These are phyloP conservation scores for Plagiodera versicolora DNA, from an alignment of 2,888 invertebrate genomes.

Conservation along the genomic window DNA sequence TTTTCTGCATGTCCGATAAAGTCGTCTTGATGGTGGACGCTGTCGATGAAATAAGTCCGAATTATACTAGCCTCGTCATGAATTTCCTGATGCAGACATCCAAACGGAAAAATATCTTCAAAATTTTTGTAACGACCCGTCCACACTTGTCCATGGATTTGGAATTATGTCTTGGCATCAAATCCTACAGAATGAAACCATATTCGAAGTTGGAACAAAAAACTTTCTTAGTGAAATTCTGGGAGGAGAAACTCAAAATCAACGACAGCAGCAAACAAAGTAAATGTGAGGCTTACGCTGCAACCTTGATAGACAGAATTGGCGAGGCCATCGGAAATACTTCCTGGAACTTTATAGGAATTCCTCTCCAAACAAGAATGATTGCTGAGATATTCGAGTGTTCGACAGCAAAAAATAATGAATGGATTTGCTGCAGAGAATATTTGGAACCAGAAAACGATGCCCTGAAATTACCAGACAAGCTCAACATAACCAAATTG, in stretches of 20 bases:
- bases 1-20: slow-evolving; percentile 7
- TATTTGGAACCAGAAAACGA: neutral
- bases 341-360: slow-evolving; percentile 1
- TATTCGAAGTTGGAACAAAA: slow-evolving; percentile 3
- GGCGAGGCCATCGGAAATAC: neutral
- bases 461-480: neutral
- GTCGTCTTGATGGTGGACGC: slow-evolving; percentile 14
- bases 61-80: slow-evolving; percentile 13
- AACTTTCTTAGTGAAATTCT: slow-evolving; percentile 4
- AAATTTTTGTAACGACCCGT: slow-evolving; percentile 16
- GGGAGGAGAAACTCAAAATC: slow-evolving; percentile 6
- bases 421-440: slow-evolving; percentile 9
- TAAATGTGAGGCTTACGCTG: slow-evolving; percentile 4
- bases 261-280: neutral
- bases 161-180: neutral
- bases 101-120: slow-evolving; percentile 6
- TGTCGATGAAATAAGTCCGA: slow-evolving; percentile 17
- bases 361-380: slow-evolving; percentile 21
- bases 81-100: neutral
- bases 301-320: neutral
- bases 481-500: slow-evolving; percentile 1
- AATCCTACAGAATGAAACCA: slow-evolving; percentile 1
- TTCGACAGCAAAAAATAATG: neutral
- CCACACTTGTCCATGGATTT: slow-evolving; percentile 6
- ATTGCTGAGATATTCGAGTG: slow-evolving; percentile 17